A percentile compares a stretch with the other conserved stretches of the same genome.
Evolutionary conservation across 2,888 invertebrate species (phyloP).

Genomic region (Volucella bombylans): DNA sequence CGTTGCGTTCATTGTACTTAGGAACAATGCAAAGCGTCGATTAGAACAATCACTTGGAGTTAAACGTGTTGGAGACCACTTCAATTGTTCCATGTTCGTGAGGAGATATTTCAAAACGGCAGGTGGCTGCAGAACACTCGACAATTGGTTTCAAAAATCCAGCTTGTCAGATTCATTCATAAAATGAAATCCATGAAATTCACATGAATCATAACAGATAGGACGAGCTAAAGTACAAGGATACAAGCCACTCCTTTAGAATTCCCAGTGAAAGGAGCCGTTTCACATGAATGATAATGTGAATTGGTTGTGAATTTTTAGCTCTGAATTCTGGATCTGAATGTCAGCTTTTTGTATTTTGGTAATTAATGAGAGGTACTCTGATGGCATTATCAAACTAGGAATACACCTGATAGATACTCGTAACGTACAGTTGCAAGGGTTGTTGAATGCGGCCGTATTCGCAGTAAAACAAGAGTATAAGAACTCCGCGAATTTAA

Average conservation of each 20-base stretch:
- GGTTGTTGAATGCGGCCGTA: too few species aligned
- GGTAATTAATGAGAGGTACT: constrained; percentile 11
- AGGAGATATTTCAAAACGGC: constrained; percentile 30
- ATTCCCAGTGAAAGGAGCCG: constrained; percentile 15
- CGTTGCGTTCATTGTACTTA: constrained; percentile 33
- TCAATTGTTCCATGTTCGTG: constrained; percentile 41
- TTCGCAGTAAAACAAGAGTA: too few species aligned
- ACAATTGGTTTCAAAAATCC: constrained; percentile 5
- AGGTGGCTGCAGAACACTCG: constrained; percentile 42
- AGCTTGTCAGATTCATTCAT: constrained; percentile 21
- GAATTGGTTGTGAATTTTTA: neutral
- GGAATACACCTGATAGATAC: neutral
- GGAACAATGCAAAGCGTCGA: constrained; percentile 51
- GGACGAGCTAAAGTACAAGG: too few species aligned
- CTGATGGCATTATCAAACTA: neutral
- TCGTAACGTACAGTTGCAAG: too few species aligned
- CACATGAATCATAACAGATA: constrained; percentile 2
- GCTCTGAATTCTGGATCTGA: neutral
- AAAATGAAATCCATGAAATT: constrained; percentile 6
- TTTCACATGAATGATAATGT: constrained; percentile 3
- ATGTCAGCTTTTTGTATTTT: constrained; percentile 23
- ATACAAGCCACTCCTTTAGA: constrained; percentile 26
- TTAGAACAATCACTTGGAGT: constrained; percentile 54
- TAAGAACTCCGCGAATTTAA: too few species aligned
- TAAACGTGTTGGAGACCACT: constrained; percentile 37